Base-by-base conservation (phyloP, 2,113 vertebrate species). In the Muscicapa adusta region DNA sequence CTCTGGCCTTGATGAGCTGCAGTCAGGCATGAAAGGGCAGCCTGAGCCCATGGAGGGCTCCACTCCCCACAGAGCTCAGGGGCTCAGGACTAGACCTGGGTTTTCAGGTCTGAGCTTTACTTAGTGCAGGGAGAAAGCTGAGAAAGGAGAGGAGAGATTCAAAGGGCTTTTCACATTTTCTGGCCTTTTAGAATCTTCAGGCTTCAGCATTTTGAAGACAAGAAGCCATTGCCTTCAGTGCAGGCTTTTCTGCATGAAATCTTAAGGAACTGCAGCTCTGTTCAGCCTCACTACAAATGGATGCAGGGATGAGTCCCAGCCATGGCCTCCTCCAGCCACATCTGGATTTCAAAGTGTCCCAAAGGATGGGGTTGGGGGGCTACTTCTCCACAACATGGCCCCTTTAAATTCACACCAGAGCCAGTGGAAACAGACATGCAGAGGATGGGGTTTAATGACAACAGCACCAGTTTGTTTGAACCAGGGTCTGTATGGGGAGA, bases 371-470 rank as follows among this genome's bases (percentile, higher is more conserved):
- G 8, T 4, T 22, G 60, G 56, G 56, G 62, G 58, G 48, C 48
- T 45, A 0, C 34, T 94, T 48, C 83, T 71, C 34, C 66, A 4
- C 7, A 3, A 34, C 7, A 19, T 19, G 65, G 62, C 48, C 77
- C 67, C 89, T 92, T 91, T 75, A 77, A 94, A 85, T 67, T 91
- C 80, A 8, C 88, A 45, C 58, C 58, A 45, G 79, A 18, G 26
- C 58, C 75, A 24, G 66, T 50, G 92, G 82, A 93, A 97, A 42
- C 80, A 95, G 92, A 25, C 60, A 2, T 6, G 75, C 96, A 96
- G 96, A 80, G 96, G 95, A 87, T 63, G 66, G 81, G 89, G 20
- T 80, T 97, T 96, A 95, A 95, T 31, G 86, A 91, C 93, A 97
- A 89, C 71, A 56, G 82, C 93, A 76, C 88, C 66, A 31, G 91